These are phyloP conservation scores for Microplitis demolitor DNA, from an alignment of 1,140 invertebrate genomes.

Conservation along the genomic window DNA sequence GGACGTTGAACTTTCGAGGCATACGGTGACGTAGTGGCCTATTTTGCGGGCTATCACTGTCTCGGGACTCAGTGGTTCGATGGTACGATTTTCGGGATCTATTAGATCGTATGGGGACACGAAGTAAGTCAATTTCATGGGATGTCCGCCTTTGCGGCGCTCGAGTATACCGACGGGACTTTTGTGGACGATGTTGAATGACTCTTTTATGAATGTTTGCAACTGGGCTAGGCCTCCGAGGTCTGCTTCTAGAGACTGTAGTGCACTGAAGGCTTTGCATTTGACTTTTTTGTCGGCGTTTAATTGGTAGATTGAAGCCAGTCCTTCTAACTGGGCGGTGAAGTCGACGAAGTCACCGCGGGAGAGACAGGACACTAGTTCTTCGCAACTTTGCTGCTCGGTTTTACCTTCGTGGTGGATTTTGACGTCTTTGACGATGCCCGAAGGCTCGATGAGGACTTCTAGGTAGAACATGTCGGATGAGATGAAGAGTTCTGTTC, in stretches of 20 bases:
- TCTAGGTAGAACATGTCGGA: conserved; percentile 97
- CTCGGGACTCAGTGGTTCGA: conserved; percentile 77
- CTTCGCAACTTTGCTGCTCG: conserved; percentile 81
- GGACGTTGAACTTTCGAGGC: conserved; percentile 85
- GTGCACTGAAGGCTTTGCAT: conserved; percentile 88
- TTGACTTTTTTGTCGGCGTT: conserved; percentile 95
- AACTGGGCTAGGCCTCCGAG: conserved; percentile 83
- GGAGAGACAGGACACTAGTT: conserved; percentile 80
- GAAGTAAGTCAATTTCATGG: conserved; percentile 93
- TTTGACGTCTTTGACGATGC: conserved; percentile 89
- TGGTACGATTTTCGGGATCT: conserved; percentile 74
- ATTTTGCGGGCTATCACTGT: conserved; percentile 72
- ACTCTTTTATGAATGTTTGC: conserved; percentile 81
- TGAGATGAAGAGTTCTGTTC: conserved; percentile 85
- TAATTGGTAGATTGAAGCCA: conserved; percentile 90
- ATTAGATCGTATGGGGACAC: conserved; percentile 93
- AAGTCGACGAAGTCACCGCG: conserved; percentile 91
- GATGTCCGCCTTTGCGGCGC: conserved; percentile 80
- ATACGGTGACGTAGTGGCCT: conserved; percentile 87
- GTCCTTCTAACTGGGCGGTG: conserved; percentile 86
- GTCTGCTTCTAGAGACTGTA: conserved; percentile 91
- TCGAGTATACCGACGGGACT: conserved; percentile 81
- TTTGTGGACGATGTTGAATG: conserved; percentile 86
- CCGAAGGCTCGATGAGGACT: conserved; percentile 81
- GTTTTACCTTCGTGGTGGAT: conserved; percentile 87